These are phyloP conservation scores for Apamea monoglypha DNA, from an alignment of 2,888 invertebrate species.

Conservation along the genomic window DNA sequence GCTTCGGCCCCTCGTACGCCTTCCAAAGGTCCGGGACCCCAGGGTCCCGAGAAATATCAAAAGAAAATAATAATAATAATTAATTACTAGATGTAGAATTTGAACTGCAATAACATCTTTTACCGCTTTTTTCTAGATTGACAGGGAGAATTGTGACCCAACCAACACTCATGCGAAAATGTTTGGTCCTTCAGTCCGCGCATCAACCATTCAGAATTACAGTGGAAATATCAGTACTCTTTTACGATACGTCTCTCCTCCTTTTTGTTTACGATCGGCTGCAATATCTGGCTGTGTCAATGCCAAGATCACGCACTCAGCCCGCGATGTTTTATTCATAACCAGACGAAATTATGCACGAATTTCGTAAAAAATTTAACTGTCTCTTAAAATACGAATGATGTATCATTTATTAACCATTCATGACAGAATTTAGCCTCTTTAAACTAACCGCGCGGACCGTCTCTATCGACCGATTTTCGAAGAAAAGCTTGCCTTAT, in stretches of 20 bases:
- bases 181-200: background rate
- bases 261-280: conserved; percentile 47
- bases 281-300: conserved; percentile 54
- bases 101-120: too few species aligned
- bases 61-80: too few species aligned
- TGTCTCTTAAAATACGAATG: conserved; percentile 10
- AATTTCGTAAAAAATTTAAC: conserved; percentile 17
- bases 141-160: too few species aligned
- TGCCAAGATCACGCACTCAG: conserved; percentile 60
- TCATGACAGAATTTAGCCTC: background rate
- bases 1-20: too few species aligned
- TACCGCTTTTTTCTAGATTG: too few species aligned
- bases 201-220: background rate
- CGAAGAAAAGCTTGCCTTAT: background rate
- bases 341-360: conserved; percentile 31
- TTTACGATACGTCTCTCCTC: conserved; percentile 8
- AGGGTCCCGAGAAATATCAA: too few species aligned
- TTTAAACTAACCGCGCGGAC: too few species aligned
- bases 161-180: background rate
- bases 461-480: conserved; percentile 12
- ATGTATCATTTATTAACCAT: background rate
- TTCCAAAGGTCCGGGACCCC: too few species aligned
- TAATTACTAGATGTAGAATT: background rate
- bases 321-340: conserved; percentile 54
- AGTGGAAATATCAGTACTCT: conserved; percentile 18